Percentiles rank a stretch among this genome's conserved stretches.
phyloP scores from a whole-genome alignment of 2,797 vertebrate species.

The Acanthornis magna region DNA sequence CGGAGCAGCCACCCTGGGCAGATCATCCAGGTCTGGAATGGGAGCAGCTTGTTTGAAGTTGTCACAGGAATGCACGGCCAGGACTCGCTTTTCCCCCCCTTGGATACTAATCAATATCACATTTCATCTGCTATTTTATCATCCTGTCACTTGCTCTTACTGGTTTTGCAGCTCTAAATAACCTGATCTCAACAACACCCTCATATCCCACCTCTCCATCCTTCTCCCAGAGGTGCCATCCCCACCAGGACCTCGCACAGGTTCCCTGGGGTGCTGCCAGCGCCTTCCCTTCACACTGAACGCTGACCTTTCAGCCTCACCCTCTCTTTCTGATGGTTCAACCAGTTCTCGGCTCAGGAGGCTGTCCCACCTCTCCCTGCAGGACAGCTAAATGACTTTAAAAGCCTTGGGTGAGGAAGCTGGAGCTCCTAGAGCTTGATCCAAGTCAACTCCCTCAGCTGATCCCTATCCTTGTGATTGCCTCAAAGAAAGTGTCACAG shows the following conservation, averaged over 20 bases:
- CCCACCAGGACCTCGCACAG: too few relatives aligned
- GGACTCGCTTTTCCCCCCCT: fast-evolving
- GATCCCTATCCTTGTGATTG: neutral
- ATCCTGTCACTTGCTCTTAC: neutral
- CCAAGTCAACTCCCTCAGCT: neutral
- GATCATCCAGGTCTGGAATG: neutral
- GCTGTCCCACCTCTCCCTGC: neutral
- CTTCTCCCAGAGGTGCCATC: neutral
- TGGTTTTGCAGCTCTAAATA: neutral
- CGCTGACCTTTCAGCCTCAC: neutral
- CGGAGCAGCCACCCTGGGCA: fast-evolving
- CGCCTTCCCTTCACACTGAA: neutral
- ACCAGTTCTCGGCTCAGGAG: neutral
- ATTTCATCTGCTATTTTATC: neutral
- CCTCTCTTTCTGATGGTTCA: neutral
- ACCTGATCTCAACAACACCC: neutral
- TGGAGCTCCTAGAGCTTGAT: neutral
- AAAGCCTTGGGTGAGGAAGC: neutral
- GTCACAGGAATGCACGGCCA: neutral
- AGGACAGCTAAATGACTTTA: neutral
- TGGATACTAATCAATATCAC: neutral
- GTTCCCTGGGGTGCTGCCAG: neutral
- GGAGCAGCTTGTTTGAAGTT: neutral
- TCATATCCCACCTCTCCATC: neutral
- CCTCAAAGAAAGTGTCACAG: neutral